phyloP scores from a whole-genome alignment of 2,888 invertebrate species.

The Chloroclystis v-ata region DNA sequence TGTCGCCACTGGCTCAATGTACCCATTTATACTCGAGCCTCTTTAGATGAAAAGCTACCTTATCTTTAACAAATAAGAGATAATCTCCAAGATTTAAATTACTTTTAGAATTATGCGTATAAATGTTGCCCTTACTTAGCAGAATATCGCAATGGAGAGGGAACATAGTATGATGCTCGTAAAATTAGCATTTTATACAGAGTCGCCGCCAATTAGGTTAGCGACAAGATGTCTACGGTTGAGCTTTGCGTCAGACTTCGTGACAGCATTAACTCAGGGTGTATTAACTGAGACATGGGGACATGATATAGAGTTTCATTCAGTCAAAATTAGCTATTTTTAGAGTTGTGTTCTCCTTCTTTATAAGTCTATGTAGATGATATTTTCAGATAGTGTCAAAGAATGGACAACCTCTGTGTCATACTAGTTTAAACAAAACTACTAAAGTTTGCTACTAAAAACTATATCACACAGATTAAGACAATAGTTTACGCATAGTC shows the following conservation, averaged over 20 bases:
- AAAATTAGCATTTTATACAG: conserved; percentile 65
- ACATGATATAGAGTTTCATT: no score
- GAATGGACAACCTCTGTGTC: no score
- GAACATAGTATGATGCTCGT: conserved; percentile 44
- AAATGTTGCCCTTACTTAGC: conserved; percentile 32
- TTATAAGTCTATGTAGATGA: no score
- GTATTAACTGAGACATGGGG: neutral
- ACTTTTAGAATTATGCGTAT: conserved; percentile 28
- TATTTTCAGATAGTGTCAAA: no score
- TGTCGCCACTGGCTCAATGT: neutral
- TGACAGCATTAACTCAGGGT: conserved; percentile 26
- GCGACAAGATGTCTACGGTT: conserved; percentile 48
- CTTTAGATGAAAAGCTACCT: conserved; percentile 4
- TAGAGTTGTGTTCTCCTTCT: no score
- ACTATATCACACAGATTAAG: no score
- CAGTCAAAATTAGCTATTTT: no score
- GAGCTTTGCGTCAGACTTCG: conserved; percentile 31
- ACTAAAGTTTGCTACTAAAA: no score
- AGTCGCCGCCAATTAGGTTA: conserved; percentile 71
- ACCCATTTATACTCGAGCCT: conserved; percentile 1
- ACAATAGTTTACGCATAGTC: no score
- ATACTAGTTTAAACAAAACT: no score
- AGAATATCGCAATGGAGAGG: conserved; percentile 30
- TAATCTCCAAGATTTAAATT: conserved; percentile 17
- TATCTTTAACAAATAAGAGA: conserved; percentile 2